These are phyloP conservation scores for Scomberomorus guttatus DNA, from an alignment of 2,797 vertebrate genomes.

Conservation along the genomic window DNA sequence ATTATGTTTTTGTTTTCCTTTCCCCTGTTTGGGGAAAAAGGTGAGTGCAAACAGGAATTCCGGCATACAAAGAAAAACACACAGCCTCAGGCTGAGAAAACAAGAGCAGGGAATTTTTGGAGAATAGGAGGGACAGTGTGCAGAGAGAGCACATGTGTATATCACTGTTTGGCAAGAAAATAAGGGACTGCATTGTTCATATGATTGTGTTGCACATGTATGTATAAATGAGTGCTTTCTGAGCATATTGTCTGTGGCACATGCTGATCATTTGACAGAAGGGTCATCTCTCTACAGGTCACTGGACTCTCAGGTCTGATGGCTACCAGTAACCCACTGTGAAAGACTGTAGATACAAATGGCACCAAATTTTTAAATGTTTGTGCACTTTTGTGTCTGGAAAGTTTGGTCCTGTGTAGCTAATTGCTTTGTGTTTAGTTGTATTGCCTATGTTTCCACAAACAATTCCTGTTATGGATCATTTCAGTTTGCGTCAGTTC, in stretches of 20 bases:
- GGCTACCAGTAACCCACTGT: conserved; percentile 24
- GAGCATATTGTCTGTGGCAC: conserved; percentile 19
- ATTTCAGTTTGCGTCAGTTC: conserved; percentile 25
- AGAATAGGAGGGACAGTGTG: conserved; percentile 58
- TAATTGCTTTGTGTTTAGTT: conserved; percentile 33
- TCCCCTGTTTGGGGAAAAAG: conserved; percentile 77
- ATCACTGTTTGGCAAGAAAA: conserved; percentile 59
- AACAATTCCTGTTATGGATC: conserved; percentile 23
- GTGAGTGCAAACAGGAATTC: conserved; percentile 87
- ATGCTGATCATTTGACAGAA: conserved; percentile 28
- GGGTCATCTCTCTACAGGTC: conserved; percentile 51
- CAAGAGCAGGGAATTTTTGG: conserved; percentile 73
- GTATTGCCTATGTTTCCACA: conserved; percentile 38
- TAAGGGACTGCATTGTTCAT: conserved; percentile 63
- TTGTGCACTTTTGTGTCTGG: conserved; percentile 32
- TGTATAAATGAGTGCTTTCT: not conserved
- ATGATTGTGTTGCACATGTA: conserved; percentile 36
- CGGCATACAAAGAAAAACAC: conserved; percentile 82
- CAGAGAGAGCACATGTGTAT: conserved; percentile 50
- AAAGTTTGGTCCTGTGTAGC: conserved; percentile 18
- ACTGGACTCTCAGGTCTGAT: conserved; percentile 46
- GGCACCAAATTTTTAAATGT: conserved; percentile 32
- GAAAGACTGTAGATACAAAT: conserved; percentile 15
- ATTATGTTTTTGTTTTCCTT: conserved; percentile 84
- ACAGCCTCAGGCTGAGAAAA: conserved; percentile 79